Conservation (phyloP, 2,888 invertebrate genomes). For the Mimachlamys varia region DNA sequence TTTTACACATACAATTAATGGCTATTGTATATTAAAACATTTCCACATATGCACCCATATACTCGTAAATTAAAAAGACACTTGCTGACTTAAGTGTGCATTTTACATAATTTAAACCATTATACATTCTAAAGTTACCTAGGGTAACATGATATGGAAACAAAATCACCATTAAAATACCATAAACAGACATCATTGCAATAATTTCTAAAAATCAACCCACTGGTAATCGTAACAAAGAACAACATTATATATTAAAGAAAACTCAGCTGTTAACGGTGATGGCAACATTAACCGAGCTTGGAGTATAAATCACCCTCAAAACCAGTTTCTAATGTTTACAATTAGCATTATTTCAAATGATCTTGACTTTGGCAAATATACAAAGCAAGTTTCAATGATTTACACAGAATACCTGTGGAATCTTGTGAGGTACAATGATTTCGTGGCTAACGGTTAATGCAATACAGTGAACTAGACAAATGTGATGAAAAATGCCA, state of each 20-base stretch:
- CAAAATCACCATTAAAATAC: conserved; percentile 22
- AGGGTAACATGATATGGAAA: not conserved
- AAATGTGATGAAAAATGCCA: not conserved
- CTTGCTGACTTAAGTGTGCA: conserved; percentile 26
- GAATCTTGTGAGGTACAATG: not conserved
- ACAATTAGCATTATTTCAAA: not conserved
- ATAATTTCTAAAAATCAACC: not conserved
- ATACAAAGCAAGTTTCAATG: not conserved
- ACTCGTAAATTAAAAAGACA: conserved; percentile 2
- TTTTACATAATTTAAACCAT: not conserved
- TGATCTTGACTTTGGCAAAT: not conserved
- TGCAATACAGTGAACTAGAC: not conserved
- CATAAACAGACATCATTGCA: conserved; percentile 5
- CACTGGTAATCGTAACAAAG: not conserved
- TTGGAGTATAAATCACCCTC: not conserved
- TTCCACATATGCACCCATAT: not conserved
- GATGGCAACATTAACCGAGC: not conserved
- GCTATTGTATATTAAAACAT: not conserved
- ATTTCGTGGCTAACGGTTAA: not conserved
- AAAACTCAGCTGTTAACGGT: not conserved
- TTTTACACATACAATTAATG: not conserved
- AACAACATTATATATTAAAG: not conserved
- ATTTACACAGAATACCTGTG: not conserved
- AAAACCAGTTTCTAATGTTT: not conserved
- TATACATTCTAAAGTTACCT: not conserved